Conservation (phyloP, 2,113 vertebrate species). For the Cyrtonyx montezumae region DNA sequence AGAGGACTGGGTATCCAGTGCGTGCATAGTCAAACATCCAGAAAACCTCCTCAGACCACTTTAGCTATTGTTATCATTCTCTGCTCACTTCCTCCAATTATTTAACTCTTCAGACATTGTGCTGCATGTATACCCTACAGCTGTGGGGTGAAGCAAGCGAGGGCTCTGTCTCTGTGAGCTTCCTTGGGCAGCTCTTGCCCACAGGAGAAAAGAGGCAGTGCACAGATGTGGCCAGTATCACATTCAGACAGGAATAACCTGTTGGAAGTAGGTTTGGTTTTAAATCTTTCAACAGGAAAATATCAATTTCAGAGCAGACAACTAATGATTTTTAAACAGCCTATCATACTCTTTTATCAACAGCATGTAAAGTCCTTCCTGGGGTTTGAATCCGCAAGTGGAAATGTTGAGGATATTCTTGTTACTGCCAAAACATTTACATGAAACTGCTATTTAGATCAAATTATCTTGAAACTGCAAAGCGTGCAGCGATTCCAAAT, state of each 20-base stretch:
- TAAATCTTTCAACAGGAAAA: background rate
- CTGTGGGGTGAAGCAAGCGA: slow-evolving; percentile 33
- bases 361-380: background rate
- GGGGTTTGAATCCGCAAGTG: slow-evolving; percentile 44
- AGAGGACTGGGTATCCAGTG: slow-evolving; percentile 52
- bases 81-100: slow-evolving; percentile 69
- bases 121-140: slow-evolving; percentile 35
- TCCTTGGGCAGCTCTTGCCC: background rate
- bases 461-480: slow-evolving; percentile 57
- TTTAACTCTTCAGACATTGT: slow-evolving; percentile 53
- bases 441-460: slow-evolving; percentile 52
- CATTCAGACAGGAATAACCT: slow-evolving; percentile 31
- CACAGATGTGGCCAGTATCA: slow-evolving; percentile 44
- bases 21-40: slow-evolving; percentile 56
- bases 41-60: slow-evolving; percentile 28
- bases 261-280: slow-evolving; percentile 35
- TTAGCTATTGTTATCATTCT: slow-evolving; percentile 51
- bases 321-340: slow-evolving; percentile 38
- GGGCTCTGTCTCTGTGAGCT: slow-evolving; percentile 10
- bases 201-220: background rate
- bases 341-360: slow-evolving; percentile 39
- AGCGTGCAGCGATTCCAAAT: slow-evolving; percentile 31
- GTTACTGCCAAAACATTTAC: slow-evolving; percentile 70
- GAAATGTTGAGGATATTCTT: slow-evolving; percentile 41
- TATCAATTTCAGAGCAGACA: background rate